Evolutionary conservation across 1,140 invertebrate species (phyloP), one percentile per base, ranked within the genome.

Genomic region (Aphidius ervi): DNA sequence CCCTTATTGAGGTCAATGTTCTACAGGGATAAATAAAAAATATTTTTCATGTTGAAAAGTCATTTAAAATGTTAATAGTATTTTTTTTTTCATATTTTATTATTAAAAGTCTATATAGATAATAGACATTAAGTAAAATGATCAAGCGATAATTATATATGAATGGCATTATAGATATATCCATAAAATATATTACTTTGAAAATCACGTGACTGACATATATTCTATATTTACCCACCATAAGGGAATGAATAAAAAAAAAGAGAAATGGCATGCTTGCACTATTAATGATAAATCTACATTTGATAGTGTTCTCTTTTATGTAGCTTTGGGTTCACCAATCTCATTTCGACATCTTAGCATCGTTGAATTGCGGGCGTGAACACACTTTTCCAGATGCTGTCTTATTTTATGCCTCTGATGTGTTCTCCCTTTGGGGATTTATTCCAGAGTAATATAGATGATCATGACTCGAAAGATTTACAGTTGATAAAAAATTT

Each of bases 281-380:
- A 9, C 37, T 56, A 53, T 56, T 20, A 39, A 53, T 59, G 63
- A 59, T 62, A 64, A 56, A 62, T 49, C 58, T 64, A 37, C 63
- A 37, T 37, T 52, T 16, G 37, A 56, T 31, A 48, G 46, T 40
- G 40, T 42, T 56, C n/a, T 56, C 53, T 46, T 37, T 10, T 53
- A 39, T 57, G 46, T 9, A 52, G 54, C 41, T 56, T 23, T 52
- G 48, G 23, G 40, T 9, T 31, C 59, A 39, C 46, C 63, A 68
- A 72, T 72, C 69, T 68, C 59, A 45, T 68, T 68, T 62, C 63
- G 56, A 68, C 65, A 70, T 72, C 67, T 61, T 57, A 9, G 41
- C 41, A 39, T 47, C 3, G 37, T 9, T 39, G 52, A 46, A 49
- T 56, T 16, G 37, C 37, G n/a, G 40, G 46, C 10, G 40, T 56